Conservation (phyloP, 2,113 vertebrate genomes). For the Crotalus viridis region DNA sequence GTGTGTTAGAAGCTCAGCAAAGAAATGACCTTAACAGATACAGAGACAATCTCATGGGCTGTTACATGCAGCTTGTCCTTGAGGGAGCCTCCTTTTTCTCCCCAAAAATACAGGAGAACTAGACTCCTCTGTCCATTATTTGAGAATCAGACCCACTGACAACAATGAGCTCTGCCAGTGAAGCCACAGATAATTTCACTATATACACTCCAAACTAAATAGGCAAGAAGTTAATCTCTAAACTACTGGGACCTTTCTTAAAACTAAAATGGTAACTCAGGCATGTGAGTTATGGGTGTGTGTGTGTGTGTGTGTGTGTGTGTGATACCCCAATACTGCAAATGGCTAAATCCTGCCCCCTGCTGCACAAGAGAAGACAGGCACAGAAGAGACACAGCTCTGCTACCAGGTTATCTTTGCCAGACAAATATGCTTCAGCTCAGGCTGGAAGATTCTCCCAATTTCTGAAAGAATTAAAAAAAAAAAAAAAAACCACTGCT, state of each 20-base stretch:
- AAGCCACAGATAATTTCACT: not conserved
- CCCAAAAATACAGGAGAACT: accelerated
- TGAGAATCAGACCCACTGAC: not conserved
- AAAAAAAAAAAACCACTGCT: too few relatives aligned
- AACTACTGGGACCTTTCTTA: not conserved
- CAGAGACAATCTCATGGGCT: slow-evolving; percentile 6
- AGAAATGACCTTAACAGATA: not conserved
- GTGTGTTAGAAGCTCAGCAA: slow-evolving; percentile 27
- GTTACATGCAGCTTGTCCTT: not conserved
- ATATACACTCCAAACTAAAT: not conserved
- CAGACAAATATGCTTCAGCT: not conserved
- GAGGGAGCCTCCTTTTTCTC: not conserved
- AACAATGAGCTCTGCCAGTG: not conserved
- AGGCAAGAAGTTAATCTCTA: not conserved
- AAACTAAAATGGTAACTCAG: not conserved
- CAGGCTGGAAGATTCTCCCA: not conserved
- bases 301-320: too few relatives aligned
- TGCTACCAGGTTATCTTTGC: not conserved
- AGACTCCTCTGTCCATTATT: not conserved
- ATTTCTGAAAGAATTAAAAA: not conserved
- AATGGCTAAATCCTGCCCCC: slow-evolving; percentile 42
- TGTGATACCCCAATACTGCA: not conserved
- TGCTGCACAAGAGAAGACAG: slow-evolving; percentile 30
- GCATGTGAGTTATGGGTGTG: too few relatives aligned
- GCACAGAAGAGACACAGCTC: not conserved